Conservation (phyloP, 2,113 vertebrate genomes). For the Hystrix brachyura region DNA sequence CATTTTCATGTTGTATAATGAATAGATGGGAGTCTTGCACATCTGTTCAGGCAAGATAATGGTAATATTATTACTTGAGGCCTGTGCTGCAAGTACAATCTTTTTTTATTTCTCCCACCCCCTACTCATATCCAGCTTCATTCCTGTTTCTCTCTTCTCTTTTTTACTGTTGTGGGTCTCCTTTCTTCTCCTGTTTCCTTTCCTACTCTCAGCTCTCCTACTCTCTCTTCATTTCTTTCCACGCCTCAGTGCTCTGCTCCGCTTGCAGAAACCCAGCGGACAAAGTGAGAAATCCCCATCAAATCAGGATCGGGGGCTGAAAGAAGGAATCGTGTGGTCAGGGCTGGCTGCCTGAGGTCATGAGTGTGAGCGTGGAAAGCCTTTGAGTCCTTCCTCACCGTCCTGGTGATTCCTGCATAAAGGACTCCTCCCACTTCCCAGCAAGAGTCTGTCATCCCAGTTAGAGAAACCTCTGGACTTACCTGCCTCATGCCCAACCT, state of each 20-base stretch:
- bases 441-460: background rate
- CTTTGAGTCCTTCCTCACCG: background rate
- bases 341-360: background rate
- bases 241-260: background rate
- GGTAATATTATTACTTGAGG: conserved; percentile 48
- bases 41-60: conserved; percentile 64
- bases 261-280: background rate
- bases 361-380: background rate
- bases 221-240: conserved; percentile 10
- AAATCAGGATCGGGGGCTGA: background rate
- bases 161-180: background rate
- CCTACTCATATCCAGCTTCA: background rate
- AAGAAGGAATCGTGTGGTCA: background rate
- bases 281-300: background rate
- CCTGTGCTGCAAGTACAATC: background rate
- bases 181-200: background rate
- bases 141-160: background rate
- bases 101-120: background rate
- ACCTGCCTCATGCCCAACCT: background rate
- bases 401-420: background rate
- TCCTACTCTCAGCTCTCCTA: background rate
- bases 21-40: conserved; percentile 44
- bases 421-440: background rate
- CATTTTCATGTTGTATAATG: conserved; percentile 61
- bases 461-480: conserved; percentile 11